phyloP scores from a whole-genome alignment of 2,113 vertebrate species.

The Odobenus rosmarus region DNA sequence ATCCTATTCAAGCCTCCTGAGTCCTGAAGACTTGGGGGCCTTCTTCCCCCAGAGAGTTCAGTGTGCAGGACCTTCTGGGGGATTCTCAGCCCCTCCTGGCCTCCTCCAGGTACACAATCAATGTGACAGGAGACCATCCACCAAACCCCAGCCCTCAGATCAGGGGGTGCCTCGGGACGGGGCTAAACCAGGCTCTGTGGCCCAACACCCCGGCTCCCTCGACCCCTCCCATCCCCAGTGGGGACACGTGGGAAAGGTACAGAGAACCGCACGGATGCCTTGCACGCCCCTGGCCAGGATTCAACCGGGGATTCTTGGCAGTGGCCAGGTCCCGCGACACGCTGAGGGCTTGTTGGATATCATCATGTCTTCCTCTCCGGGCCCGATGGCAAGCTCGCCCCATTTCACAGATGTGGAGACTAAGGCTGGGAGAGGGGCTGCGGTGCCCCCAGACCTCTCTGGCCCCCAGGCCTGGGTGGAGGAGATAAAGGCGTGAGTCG shows the following conservation, averaged over 20 bases:
- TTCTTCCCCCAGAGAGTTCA: not conserved
- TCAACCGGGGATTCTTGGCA: fast-evolving
- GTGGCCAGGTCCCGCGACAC: not conserved
- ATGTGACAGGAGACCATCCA: not conserved
- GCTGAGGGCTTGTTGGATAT: too few species aligned
- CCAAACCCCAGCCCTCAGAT: not conserved
- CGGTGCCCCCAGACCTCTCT: fast-evolving
- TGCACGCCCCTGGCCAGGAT: not conserved
- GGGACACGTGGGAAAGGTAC: not conserved
- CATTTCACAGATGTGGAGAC: not conserved
- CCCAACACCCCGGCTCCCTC: fast-evolving
- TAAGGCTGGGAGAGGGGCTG: not conserved
- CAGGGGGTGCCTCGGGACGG: not conserved
- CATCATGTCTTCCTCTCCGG: not conserved
- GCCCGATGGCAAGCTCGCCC: not conserved
- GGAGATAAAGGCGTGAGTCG: not conserved
- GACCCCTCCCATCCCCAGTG: not conserved
- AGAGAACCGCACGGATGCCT: not conserved
- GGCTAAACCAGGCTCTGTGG: not conserved
- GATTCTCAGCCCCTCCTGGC: not conserved
- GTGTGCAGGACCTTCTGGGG: not conserved
- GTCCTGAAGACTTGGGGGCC: too few species aligned
- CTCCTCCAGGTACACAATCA: not conserved
- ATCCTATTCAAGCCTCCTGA: not conserved
- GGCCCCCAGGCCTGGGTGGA: not conserved